Evolutionary conservation across 2,888 invertebrate species (phyloP).

Genomic region (Mythimna loreyi): DNA sequence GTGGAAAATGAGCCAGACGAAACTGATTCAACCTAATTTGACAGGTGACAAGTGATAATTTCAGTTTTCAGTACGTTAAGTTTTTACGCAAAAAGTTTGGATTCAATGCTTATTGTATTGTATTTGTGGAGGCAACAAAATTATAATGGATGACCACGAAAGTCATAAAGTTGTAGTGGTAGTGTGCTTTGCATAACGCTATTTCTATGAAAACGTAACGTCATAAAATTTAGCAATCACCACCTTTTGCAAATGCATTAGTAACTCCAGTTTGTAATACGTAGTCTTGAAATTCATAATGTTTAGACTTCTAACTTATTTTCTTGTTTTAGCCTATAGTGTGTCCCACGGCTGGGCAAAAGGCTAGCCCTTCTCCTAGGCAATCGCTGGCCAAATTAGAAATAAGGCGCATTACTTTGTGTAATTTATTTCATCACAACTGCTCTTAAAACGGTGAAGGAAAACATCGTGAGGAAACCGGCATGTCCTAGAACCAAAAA

Average conservation of each 20-base stretch:
- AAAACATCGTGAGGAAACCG: too few relatives aligned
- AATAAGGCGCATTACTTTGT: too few relatives aligned
- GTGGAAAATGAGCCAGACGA: constrained; percentile 13
- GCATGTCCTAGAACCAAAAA: too few relatives aligned
- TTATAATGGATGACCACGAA: too few relatives aligned
- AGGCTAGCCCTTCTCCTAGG: too few relatives aligned
- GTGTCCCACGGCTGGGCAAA: too few relatives aligned
- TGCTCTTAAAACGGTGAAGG: too few relatives aligned
- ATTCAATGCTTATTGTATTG: background rate
- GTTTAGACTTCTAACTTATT: too few relatives aligned
- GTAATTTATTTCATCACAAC: too few relatives aligned
- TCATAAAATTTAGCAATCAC: background rate
- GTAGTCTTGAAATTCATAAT: background rate
- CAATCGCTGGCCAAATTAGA: too few relatives aligned
- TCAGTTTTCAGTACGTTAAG: background rate
- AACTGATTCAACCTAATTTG: constrained; percentile 19
- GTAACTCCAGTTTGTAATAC: background rate
- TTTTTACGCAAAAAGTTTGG: background rate
- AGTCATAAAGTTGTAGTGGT: background rate
- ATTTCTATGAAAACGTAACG: background rate
- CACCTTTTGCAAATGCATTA: background rate
- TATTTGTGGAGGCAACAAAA: background rate
- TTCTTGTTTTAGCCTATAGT: too few relatives aligned
- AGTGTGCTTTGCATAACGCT: background rate
- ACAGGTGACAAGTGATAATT: constrained; percentile 11